Conservation (phyloP, 2,888 invertebrate genomes). For the Falcaria lacertinaria region DNA sequence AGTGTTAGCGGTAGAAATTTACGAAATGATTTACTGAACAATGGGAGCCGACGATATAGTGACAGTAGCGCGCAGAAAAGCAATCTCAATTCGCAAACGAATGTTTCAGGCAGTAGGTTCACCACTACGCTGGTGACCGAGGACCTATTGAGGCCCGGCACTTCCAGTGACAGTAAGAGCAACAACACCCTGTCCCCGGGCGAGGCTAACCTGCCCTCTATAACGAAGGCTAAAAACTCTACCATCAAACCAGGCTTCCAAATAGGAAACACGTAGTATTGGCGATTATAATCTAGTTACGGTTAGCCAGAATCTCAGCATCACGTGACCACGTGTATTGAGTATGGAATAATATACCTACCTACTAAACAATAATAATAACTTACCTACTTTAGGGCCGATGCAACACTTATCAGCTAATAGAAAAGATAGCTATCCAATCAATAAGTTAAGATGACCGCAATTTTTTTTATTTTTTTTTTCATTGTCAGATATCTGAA, state of each 20-base stretch:
- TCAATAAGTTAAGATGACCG: too few species aligned
- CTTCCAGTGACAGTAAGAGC: constrained; percentile 41
- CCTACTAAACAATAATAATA: too few species aligned
- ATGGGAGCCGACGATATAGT: constrained; percentile 60
- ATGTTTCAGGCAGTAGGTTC: constrained; percentile 54
- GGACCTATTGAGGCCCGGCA: constrained; percentile 40
- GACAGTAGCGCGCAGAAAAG: constrained; percentile 62
- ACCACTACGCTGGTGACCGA: constrained; percentile 65
- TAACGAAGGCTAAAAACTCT: constrained; percentile 57
- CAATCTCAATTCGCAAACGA: constrained; percentile 32
- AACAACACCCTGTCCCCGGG: constrained; percentile 28
- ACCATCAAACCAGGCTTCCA: constrained; percentile 60
- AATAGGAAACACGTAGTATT: constrained; percentile 38
- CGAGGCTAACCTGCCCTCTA: constrained; percentile 33
- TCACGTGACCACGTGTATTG: too few species aligned
- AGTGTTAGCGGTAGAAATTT: constrained; percentile 44
- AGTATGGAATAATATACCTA: too few species aligned
- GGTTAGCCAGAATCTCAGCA: background rate
- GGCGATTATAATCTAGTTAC: background rate
- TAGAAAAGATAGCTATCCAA: too few species aligned
- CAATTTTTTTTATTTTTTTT: too few species aligned
- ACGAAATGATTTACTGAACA: constrained; percentile 53
- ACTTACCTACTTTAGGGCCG: too few species aligned
- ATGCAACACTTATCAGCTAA: too few species aligned
- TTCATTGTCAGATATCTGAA: too few species aligned